phyloP scores from a whole-genome alignment of 30 jellyfish, hydroid and myxozoan genomes.

The Hydractinia symbiolongicarpus region DNA sequence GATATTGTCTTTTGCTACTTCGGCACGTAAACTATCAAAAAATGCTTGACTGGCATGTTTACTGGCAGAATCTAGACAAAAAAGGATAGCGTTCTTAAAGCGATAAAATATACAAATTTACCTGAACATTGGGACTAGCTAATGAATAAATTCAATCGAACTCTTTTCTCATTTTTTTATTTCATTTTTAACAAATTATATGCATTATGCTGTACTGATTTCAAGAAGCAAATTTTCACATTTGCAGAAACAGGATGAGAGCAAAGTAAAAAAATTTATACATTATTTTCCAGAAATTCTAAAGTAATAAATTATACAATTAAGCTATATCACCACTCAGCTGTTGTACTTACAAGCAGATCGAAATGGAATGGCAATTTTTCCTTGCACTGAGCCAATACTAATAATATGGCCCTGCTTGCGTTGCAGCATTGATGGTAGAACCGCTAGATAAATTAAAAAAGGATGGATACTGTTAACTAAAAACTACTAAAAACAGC shows the following conservation, averaged over 20 bases:
- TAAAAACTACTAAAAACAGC: too few species aligned
- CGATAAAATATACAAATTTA: too few species aligned
- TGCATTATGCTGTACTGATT: too few species aligned
- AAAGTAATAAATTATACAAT: too few species aligned
- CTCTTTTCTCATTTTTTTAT: too few species aligned
- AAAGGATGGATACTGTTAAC: background rate
- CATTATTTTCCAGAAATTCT: too few species aligned
- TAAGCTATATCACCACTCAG: background rate
- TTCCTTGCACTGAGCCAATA: constrained; percentile 83
- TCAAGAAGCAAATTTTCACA: too few species aligned
- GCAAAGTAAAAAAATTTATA: too few species aligned
- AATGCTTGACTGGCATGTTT: constrained; percentile 88
- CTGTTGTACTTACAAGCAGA: constrained; percentile 61
- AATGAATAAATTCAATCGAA: too few species aligned
- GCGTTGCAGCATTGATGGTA: constrained; percentile 64
- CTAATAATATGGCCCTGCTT: constrained; percentile 66
- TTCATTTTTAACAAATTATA: too few species aligned
- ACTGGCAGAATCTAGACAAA: constrained; percentile 61
- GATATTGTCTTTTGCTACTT: constrained; percentile 55
- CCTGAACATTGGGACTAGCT: too few species aligned
- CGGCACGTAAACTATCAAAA: constrained; percentile 77
- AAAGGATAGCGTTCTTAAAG: background rate
- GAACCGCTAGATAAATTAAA: constrained; percentile 36
- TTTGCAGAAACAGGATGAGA: too few species aligned
- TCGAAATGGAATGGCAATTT: constrained; percentile 55